A percentile compares a stretch with the other conserved stretches of the same genome.
Conservation (phyloP, 2,797 vertebrate genomes). For the Chaenodraco wilsoni region DNA sequence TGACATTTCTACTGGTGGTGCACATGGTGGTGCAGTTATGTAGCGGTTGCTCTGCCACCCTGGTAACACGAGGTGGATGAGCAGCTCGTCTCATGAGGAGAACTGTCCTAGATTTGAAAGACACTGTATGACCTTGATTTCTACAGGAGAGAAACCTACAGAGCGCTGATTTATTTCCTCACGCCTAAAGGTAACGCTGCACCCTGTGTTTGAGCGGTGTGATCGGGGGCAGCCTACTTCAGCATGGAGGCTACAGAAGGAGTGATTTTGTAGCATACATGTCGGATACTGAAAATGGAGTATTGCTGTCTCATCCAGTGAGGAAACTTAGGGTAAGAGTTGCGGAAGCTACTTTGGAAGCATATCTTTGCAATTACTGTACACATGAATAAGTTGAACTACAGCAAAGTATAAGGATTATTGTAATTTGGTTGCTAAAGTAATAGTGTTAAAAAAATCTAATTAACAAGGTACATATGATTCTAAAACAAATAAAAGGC, state of each 20-base stretch:
- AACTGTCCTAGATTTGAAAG: constrained; percentile 67
- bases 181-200: constrained; percentile 47
- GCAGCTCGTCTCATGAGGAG: constrained; percentile 63
- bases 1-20: constrained; percentile 2
- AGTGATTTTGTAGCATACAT: not conserved
- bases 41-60: constrained; percentile 22
- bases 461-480: too few relatives aligned
- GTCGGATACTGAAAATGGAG: not conserved
- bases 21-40: not conserved
- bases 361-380: too few relatives aligned
- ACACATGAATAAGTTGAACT: too few relatives aligned
- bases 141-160: constrained; percentile 58
- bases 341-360: too few relatives aligned
- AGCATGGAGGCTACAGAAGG: not conserved
- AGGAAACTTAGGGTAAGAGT: too few relatives aligned
- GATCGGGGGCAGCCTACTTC: constrained; percentile 44
- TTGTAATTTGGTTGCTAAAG: too few relatives aligned
- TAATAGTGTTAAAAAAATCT: too few relatives aligned
- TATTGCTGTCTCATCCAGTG: too few relatives aligned
- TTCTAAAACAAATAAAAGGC: too few relatives aligned
- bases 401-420: too few relatives aligned
- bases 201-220: constrained; percentile 18
- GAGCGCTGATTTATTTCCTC: constrained; percentile 56
- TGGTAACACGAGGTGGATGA: constrained; percentile 39
- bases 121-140: constrained; percentile 70